Conservation (phyloP, 2,113 vertebrate species). For the Psephotus haematonotus region DNA sequence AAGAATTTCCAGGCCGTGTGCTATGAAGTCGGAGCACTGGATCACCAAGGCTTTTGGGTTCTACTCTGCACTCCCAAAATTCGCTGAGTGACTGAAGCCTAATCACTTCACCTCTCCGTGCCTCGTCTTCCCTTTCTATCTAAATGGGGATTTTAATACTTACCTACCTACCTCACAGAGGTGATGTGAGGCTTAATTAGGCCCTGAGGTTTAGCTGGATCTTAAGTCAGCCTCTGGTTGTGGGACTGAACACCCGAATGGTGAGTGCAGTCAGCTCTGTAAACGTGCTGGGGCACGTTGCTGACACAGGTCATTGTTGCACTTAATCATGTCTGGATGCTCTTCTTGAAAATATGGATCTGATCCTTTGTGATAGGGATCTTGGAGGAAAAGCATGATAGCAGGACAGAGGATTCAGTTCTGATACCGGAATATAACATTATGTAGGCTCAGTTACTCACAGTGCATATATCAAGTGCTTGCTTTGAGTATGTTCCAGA, state of each 20-base stretch:
- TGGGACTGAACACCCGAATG: not conserved
- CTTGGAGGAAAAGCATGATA: not conserved
- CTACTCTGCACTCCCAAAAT: slow-evolving; percentile 22
- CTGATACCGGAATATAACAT: not conserved
- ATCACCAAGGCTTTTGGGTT: slow-evolving; percentile 29
- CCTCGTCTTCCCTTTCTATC: slow-evolving; percentile 34
- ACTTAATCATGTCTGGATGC: not conserved
- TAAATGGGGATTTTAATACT: slow-evolving; percentile 33
- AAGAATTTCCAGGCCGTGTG: not conserved
- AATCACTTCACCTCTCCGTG: slow-evolving; percentile 45
- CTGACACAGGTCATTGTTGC: not conserved
- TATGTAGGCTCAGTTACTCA: not conserved
- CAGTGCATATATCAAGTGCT: not conserved
- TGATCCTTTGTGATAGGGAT: not conserved
- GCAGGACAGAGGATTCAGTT: slow-evolving; percentile 14
- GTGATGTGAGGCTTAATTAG: slow-evolving; percentile 61
- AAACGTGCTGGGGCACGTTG: accelerated
- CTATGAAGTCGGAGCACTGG: slow-evolving; percentile 45
- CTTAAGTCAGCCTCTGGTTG: not conserved
- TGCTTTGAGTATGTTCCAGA: not conserved
- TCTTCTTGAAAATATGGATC: not conserved
- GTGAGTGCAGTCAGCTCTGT: slow-evolving; percentile 23
- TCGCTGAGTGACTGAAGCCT: not conserved
- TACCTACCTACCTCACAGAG: slow-evolving; percentile 68
- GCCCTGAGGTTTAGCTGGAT: slow-evolving; percentile 41